Percentiles rank a stretch among this genome's conserved stretches.
These are phyloP conservation scores for Mesitornis unicolor DNA, from an alignment of 2,113 vertebrate genomes.

Conservation along the genomic window DNA sequence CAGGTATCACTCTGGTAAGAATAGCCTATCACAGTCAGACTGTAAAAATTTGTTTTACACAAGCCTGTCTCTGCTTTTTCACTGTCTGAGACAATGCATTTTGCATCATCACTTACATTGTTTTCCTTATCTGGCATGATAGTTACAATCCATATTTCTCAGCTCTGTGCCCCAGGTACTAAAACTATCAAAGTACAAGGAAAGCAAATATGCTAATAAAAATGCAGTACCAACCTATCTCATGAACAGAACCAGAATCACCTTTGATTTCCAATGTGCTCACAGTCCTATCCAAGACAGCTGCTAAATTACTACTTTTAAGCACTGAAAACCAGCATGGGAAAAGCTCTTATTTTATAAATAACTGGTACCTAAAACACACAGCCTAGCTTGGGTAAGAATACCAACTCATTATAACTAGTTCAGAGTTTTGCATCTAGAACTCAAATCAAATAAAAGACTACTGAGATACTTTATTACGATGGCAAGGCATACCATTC, in stretches of 20 bases:
- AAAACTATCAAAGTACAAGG: slow-evolving; percentile 18
- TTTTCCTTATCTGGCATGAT: slow-evolving; percentile 28
- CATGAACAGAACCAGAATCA: background rate
- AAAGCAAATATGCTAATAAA: background rate
- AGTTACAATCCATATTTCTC: slow-evolving; percentile 20
- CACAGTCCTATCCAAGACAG: background rate
- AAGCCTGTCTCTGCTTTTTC: slow-evolving; percentile 23
- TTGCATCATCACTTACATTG: slow-evolving; percentile 35
- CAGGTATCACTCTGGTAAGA: background rate
- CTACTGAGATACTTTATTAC: background rate
- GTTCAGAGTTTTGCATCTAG: background rate
- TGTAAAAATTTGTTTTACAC: slow-evolving; percentile 3
- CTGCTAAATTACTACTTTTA: slow-evolving; percentile 19
- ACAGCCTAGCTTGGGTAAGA: background rate
- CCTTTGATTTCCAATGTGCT: background rate
- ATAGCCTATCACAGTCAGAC: background rate
- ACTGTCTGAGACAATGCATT: slow-evolving; percentile 28
- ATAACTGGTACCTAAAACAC: background rate
- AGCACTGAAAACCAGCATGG: background rate
- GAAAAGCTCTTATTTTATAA: slow-evolving; percentile 2
- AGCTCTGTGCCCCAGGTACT: background rate
- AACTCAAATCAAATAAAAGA: slow-evolving; percentile 1
- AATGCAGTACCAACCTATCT: background rate
- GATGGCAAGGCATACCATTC: background rate
- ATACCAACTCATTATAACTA: background rate